Percentiles rank a stretch among this genome's conserved stretches.
phyloP scores from a whole-genome alignment of 2,113 vertebrate genomes.

The Candoia aspera region DNA sequence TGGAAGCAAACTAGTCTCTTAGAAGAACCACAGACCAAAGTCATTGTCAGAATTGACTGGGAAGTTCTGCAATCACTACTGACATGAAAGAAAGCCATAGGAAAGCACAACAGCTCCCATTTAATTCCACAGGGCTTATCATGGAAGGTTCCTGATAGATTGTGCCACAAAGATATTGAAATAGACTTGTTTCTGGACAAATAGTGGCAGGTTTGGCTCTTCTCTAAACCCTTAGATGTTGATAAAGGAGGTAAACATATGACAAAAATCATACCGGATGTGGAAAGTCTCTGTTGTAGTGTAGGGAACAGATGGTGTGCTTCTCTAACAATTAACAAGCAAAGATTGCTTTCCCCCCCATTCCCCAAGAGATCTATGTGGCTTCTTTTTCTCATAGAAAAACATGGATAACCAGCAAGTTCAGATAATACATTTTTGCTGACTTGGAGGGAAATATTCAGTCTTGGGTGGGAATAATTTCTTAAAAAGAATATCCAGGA shows the following conservation, averaged over 20 bases:
- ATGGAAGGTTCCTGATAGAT: not conserved
- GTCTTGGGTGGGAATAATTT: constrained; percentile 25
- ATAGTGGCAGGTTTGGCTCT: constrained; percentile 49
- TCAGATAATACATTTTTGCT: constrained; percentile 46
- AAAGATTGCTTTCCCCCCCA: not conserved
- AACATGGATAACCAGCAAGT: constrained; percentile 29
- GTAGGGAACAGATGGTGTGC: constrained; percentile 59
- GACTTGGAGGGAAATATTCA: constrained; percentile 48
- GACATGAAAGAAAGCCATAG: constrained; percentile 38
- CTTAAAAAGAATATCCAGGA: constrained; percentile 22
- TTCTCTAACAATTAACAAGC: constrained; percentile 54
- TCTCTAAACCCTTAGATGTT: constrained; percentile 53
- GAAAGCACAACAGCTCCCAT: not conserved
- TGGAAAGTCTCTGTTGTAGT: constrained; percentile 30
- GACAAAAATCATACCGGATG: constrained; percentile 52
- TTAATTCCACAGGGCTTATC: not conserved
- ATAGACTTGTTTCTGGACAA: constrained; percentile 15
- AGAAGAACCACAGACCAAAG: not conserved
- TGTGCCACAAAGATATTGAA: constrained; percentile 21
- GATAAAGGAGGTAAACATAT: constrained; percentile 46
- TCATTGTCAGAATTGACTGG: not conserved
- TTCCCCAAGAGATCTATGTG: constrained; percentile 33
- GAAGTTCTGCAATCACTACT: not conserved
- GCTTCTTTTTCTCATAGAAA: constrained; percentile 30
- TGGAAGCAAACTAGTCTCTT: not conserved